phyloP scores from a whole-genome alignment of 2,888 invertebrate genomes.

The Listrodromus nycthemerus region DNA sequence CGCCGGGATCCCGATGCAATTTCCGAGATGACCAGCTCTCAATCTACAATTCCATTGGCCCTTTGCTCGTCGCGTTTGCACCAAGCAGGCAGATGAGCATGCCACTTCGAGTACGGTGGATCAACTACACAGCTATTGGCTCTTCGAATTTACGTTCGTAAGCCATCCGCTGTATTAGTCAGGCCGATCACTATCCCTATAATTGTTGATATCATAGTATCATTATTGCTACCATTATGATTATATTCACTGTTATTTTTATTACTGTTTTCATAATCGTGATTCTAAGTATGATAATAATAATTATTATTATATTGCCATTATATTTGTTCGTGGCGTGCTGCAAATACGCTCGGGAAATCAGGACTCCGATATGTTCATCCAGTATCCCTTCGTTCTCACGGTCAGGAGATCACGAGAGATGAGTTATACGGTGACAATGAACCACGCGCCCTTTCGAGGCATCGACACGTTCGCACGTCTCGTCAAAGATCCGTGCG shows the following conservation, averaged over 20 bases:
- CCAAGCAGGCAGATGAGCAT: slow-evolving; percentile 8
- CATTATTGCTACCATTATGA: too few relatives aligned
- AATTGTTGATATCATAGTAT: background rate
- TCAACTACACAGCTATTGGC: slow-evolving; percentile 10
- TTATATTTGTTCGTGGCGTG: background rate
- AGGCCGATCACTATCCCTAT: slow-evolving; percentile 32
- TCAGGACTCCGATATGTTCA: slow-evolving; percentile 8
- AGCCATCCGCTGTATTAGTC: slow-evolving; percentile 12
- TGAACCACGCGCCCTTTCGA: slow-evolving; percentile 44
- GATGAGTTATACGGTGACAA: slow-evolving; percentile 29
- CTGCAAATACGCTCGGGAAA: slow-evolving; percentile 1
- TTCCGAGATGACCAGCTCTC: slow-evolving; percentile 37
- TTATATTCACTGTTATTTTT: too few relatives aligned
- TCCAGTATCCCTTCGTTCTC: slow-evolving; percentile 54
- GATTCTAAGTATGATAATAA: too few relatives aligned
- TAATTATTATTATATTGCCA: too few relatives aligned
- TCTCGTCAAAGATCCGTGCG: slow-evolving; percentile 6
- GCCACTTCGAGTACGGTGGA: slow-evolving; percentile 26
- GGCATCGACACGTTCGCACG: slow-evolving; percentile 25
- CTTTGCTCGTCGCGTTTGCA: slow-evolving; percentile 31
- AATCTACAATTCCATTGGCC: slow-evolving; percentile 50
- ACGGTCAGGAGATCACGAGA: slow-evolving; percentile 26
- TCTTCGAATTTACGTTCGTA: background rate
- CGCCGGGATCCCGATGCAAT: slow-evolving; percentile 53
- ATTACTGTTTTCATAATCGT: too few relatives aligned